Percentiles rank a stretch among this genome's conserved stretches.
Evolutionary conservation across 2,113 vertebrate species (phyloP).

Genomic region (Carassius gibelio): DNA sequence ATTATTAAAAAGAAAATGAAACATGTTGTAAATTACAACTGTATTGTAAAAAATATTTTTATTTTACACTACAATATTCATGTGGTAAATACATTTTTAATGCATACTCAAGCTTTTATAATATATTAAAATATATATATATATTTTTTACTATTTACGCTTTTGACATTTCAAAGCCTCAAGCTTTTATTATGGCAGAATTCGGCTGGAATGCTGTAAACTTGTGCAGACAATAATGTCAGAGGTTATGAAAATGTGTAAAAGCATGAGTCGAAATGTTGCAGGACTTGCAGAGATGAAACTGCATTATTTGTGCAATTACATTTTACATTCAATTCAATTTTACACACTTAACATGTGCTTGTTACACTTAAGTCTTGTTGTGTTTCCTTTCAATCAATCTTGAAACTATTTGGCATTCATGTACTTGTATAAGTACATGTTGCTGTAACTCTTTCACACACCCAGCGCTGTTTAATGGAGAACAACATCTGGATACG

Average conservation of each 20-base stretch:
- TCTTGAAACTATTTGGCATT: neutral
- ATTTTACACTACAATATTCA: neutral
- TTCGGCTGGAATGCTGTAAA: too few relatives aligned
- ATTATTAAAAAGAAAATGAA: neutral
- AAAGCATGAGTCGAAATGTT: neutral
- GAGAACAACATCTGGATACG: constrained; percentile 65
- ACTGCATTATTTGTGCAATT: too few relatives aligned
- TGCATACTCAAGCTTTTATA: too few relatives aligned
- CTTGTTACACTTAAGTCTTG: too few relatives aligned
- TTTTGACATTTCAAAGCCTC: neutral
- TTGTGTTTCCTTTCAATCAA: too few relatives aligned
- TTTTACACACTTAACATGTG: too few relatives aligned
- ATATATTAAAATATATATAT: too few relatives aligned
- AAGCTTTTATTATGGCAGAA: neutral
- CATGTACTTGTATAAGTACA: neutral
- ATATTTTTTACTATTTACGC: too few relatives aligned
- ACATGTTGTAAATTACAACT: neutral
- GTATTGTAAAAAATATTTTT: neutral
- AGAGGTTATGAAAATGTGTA: neutral
- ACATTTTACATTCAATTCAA: too few relatives aligned
- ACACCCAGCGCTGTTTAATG: constrained; percentile 52
- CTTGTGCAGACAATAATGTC: neutral
- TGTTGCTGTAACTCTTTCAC: constrained; percentile 52
- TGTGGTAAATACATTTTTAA: neutral
- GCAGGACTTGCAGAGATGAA: too few relatives aligned